A percentile compares a stretch with the other conserved stretches of the same genome.
Conservation (phyloP, 2,888 invertebrate species). For the Meganola albula region DNA sequence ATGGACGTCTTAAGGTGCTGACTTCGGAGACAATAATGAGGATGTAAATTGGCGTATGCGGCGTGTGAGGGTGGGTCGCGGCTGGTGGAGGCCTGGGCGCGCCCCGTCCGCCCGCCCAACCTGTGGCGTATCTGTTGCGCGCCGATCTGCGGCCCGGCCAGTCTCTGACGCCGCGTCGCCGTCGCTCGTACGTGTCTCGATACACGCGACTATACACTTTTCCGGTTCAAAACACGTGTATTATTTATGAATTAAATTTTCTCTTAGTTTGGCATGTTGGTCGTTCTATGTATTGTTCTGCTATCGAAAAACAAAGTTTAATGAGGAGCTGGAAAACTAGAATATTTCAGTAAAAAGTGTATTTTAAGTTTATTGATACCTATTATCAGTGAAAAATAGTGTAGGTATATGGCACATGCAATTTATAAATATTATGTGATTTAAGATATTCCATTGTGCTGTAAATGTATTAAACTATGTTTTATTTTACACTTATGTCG, state of each 20-base stretch:
- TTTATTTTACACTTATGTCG: too few species aligned
- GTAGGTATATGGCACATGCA: too few species aligned
- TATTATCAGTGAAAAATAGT: too few species aligned
- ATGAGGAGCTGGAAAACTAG: too few species aligned
- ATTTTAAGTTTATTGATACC: too few species aligned
- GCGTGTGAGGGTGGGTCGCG: conserved; percentile 30
- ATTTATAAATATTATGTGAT: too few species aligned
- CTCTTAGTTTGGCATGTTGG: too few species aligned
- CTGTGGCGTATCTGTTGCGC: conserved; percentile 77
- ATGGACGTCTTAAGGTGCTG: conserved; percentile 38
- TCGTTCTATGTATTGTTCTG: too few species aligned
- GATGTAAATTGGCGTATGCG: conserved; percentile 64
- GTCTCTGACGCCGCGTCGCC: conserved; percentile 34
- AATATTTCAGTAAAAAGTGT: too few species aligned
- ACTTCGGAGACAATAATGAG: conserved; percentile 59
- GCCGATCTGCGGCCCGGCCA: conserved; percentile 40
- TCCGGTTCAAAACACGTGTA: conserved; percentile 56
- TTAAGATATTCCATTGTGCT: too few species aligned
- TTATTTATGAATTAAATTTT: conserved; percentile 17
- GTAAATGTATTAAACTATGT: too few species aligned
- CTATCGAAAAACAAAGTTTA: too few species aligned
- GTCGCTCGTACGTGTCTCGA: conserved; percentile 21
- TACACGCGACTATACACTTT: conserved; percentile 31
- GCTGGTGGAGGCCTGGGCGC: conserved; percentile 27
- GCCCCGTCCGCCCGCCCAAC: conserved; percentile 71